phyloP scores from a whole-genome alignment of 2,888 invertebrate species.

The Drosophila neotestacea region DNA sequence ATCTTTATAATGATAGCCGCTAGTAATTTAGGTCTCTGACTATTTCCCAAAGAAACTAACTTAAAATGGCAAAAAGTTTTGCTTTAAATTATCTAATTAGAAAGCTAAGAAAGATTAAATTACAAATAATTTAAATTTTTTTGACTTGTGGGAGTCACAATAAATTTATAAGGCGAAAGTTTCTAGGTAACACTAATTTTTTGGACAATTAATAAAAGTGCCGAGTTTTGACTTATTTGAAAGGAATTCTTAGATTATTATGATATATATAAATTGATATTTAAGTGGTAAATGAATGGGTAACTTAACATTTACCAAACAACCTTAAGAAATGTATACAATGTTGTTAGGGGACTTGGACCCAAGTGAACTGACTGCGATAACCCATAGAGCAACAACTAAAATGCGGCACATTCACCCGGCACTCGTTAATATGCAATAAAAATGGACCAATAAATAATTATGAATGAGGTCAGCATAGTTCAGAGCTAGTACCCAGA shows the following conservation, averaged over 20 bases:
- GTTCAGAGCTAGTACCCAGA: conserved; percentile 67
- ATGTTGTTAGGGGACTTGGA: conserved; percentile 31
- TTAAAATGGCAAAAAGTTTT: not conserved
- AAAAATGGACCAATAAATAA: conserved; percentile 81
- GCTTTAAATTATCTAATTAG: no score
- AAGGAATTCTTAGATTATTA: no score
- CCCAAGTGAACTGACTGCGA: conserved; percentile 70
- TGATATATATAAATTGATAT: conserved; percentile 27
- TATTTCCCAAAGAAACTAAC: conserved; percentile 19
- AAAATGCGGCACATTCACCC: conserved; percentile 66
- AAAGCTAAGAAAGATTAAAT: no score
- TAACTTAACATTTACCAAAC: conserved; percentile 32
- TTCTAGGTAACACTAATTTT: no score
- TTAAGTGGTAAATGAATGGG: conserved; percentile 6
- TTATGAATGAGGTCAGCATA: conserved; percentile 81
- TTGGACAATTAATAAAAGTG: no score
- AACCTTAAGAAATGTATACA: conserved; percentile 2
- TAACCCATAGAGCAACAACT: conserved; percentile 55
- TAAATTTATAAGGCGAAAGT: no score
- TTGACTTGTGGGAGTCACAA: no score
- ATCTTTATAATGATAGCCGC: conserved; percentile 28
- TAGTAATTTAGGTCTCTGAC: conserved; percentile 19
- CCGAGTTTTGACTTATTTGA: no score
- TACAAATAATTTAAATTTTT: no score
- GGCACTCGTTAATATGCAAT: conserved; percentile 78